phyloP scores from a whole-genome alignment of 2,113 vertebrate species.

The Heloderma charlesbogerti region DNA sequence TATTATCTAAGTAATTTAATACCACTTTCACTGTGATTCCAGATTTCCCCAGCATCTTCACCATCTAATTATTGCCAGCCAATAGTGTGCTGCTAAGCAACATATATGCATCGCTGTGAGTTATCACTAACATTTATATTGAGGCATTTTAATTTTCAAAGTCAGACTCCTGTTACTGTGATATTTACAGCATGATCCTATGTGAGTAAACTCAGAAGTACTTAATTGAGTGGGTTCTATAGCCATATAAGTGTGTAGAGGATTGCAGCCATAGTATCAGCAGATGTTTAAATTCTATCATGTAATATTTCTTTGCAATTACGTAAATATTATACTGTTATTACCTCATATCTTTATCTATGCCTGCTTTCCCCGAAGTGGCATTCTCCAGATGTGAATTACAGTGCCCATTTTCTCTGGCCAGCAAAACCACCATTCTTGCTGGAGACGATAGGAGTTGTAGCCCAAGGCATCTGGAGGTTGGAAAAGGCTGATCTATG shows the following conservation, averaged over 20 bases:
- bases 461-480: background rate
- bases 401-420: background rate
- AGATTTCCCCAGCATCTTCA: slow-evolving; percentile 3
- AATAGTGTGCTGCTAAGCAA: slow-evolving; percentile 4
- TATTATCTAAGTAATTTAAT: slow-evolving; percentile 4
- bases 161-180: slow-evolving; percentile 57
- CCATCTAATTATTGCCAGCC: slow-evolving; percentile 37
- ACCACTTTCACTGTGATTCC: slow-evolving; percentile 6
- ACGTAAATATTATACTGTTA: slow-evolving; percentile 11
- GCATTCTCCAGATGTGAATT: background rate
- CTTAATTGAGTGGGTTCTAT: background rate
- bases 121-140: slow-evolving; percentile 28
- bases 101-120: slow-evolving; percentile 13
- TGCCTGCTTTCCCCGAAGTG: background rate
- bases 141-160: slow-evolving; percentile 55
- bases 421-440: background rate
- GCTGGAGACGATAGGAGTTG: background rate
- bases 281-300: slow-evolving; percentile 60
- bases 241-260: slow-evolving; percentile 32
- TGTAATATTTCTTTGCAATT: slow-evolving; percentile 61
- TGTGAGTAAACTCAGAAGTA: background rate
- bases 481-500: background rate
- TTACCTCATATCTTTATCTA: background rate
- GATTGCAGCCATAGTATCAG: slow-evolving; percentile 29
- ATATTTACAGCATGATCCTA: background rate